Evolutionary conservation across 1,140 invertebrate genomes (phyloP).

Genomic region (Platorchestia sp.): DNA sequence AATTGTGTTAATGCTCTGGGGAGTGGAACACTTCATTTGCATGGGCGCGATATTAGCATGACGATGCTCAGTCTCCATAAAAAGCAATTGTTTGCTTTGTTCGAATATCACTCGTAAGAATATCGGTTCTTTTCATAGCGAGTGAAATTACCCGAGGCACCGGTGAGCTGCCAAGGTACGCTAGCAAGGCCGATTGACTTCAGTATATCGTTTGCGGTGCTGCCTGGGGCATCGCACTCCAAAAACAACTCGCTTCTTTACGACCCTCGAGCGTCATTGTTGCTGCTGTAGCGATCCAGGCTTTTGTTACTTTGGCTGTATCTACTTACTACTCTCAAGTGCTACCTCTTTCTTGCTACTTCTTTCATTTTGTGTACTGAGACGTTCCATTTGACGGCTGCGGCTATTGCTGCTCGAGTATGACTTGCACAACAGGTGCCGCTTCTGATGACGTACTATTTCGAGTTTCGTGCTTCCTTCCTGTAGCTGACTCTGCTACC

Average conservation of each 20-base stretch:
- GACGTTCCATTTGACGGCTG: no score
- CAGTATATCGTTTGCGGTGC: neutral
- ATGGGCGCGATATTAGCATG: neutral
- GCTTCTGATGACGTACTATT: no score
- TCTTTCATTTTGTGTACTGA: no score
- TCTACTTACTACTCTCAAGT: no score
- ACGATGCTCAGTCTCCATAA: neutral
- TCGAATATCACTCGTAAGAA: neutral
- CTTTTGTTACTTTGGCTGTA: neutral
- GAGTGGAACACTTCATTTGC: neutral
- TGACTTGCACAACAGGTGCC: no score
- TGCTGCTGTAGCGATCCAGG: neutral
- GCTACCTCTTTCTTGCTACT: no score
- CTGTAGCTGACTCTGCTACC: no score
- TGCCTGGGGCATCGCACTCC: neutral
- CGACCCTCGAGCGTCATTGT: neutral
- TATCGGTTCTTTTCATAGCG: neutral
- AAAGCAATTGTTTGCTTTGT: neutral
- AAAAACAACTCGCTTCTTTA: neutral
- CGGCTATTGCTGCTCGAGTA: no score
- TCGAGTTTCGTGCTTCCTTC: no score
- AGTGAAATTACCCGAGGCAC: neutral
- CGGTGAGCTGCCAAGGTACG: neutral
- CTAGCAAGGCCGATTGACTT: neutral
- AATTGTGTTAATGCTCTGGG: no score